Evolutionary conservation across 2,888 invertebrate species (phyloP).

Genomic region (Mimachlamys varia): DNA sequence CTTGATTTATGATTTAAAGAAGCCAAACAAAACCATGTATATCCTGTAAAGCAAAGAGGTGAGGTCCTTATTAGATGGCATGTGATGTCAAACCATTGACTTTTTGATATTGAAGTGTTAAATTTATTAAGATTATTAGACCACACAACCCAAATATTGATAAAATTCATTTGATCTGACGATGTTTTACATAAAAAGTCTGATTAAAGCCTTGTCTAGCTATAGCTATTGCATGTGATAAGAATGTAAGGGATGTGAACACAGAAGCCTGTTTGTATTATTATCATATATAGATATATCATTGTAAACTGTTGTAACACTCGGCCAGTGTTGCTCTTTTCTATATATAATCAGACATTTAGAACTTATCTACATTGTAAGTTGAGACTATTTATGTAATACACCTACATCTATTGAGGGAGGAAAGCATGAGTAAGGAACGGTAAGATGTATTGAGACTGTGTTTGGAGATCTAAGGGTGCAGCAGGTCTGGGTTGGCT

Average conservation of each 20-base stretch:
- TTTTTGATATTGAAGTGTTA: too few species aligned
- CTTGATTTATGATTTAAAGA: background rate
- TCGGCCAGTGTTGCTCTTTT: background rate
- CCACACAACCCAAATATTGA: too few species aligned
- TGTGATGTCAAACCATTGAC: too few species aligned
- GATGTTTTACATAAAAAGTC: too few species aligned
- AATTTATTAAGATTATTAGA: too few species aligned
- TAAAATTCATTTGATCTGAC: too few species aligned
- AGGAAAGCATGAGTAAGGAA: background rate
- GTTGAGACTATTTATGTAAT: background rate
- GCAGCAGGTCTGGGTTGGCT: background rate
- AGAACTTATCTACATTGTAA: background rate
- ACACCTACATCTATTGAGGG: background rate
- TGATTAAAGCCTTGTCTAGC: background rate
- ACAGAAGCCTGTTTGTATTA: background rate
- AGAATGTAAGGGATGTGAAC: background rate
- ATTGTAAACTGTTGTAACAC: constrained; percentile 7
- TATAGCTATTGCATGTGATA: background rate
- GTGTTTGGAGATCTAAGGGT: background rate
- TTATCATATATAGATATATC: background rate
- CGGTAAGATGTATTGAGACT: background rate
- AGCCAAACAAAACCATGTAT: background rate
- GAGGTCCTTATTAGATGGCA: too few species aligned
- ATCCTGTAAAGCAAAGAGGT: too few species aligned
- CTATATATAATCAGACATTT: background rate